These are phyloP conservation scores for Anniella stebbinsi DNA, from an alignment of 2,797 vertebrate genomes.

Conservation along the genomic window DNA sequence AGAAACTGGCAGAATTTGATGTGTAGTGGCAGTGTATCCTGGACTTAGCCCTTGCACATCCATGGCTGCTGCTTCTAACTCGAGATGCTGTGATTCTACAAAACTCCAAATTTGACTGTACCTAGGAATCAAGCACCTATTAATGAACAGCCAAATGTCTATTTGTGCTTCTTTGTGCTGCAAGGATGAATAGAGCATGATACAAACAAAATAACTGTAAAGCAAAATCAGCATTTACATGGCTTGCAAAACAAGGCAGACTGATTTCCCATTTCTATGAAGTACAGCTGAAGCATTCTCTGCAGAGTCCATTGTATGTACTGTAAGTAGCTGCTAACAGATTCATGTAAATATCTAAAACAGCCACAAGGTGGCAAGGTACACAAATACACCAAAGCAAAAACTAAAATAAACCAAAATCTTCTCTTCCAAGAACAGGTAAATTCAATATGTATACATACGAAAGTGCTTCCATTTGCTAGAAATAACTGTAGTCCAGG, in stretches of 20 bases:
- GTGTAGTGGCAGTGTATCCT: neutral
- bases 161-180: neutral
- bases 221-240: constrained; percentile 1
- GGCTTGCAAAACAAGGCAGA: neutral
- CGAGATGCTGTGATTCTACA: neutral
- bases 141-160: neutral
- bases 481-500: neutral
- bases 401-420: neutral
- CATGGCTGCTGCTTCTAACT: neutral
- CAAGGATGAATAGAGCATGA: constrained; percentile 13
- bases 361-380: constrained; percentile 79
- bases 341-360: constrained; percentile 42
- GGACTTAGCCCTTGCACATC: neutral
- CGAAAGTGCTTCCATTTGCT: neutral
- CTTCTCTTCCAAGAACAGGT: fast-evolving
- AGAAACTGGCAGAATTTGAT: neutral
- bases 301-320: neutral
- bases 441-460: neutral
- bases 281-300: neutral
- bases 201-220: constrained; percentile 8
- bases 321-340: fast-evolving
- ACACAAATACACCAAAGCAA: constrained; percentile 59
- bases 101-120: neutral
- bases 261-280: neutral
- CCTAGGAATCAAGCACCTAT: constrained; percentile 10